Evolutionary conservation across 1,140 invertebrate species (phyloP).

Genomic region (Telenomus remus): DNA sequence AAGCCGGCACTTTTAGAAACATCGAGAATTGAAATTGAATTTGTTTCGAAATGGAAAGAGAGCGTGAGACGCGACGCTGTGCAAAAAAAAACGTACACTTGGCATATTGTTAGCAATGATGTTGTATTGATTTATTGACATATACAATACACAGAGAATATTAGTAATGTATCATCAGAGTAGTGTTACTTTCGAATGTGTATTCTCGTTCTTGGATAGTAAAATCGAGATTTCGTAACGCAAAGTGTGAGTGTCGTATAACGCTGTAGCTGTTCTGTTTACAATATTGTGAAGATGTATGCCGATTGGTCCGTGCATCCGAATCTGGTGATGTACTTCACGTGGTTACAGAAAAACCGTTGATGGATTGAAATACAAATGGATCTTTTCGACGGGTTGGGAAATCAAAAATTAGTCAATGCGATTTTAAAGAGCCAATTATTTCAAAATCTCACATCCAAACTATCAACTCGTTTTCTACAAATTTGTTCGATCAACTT

Average conservation of each 20-base stretch:
- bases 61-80: constrained; percentile 1
- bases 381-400: too few relatives aligned
- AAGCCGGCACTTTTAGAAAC: background rate
- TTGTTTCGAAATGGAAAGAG: constrained; percentile 21
- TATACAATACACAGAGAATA: constrained; percentile 37
- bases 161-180: constrained; percentile 48
- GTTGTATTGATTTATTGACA: constrained; percentile 39
- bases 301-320: too few relatives aligned
- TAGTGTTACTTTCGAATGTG: constrained; percentile 43
- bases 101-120: constrained; percentile 31
- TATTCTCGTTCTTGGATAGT: constrained; percentile 53
- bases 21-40: constrained; percentile 9
- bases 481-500: too few relatives aligned
- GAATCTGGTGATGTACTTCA: too few relatives aligned
- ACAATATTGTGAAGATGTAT: constrained; percentile 6
- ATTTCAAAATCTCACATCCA: too few relatives aligned
- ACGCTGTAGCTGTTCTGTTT: constrained; percentile 12
- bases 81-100: background rate
- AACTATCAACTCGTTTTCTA: too few relatives aligned
- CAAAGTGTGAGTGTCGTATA: constrained; percentile 32
- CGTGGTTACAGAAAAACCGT: too few relatives aligned
- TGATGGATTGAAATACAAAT: too few relatives aligned
- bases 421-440: too few relatives aligned
- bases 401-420: too few relatives aligned
- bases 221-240: constrained; percentile 47